Evolutionary conservation across 2,888 invertebrate species (phyloP).

Genomic region (Kuschelorhynchus macadamiae): DNA sequence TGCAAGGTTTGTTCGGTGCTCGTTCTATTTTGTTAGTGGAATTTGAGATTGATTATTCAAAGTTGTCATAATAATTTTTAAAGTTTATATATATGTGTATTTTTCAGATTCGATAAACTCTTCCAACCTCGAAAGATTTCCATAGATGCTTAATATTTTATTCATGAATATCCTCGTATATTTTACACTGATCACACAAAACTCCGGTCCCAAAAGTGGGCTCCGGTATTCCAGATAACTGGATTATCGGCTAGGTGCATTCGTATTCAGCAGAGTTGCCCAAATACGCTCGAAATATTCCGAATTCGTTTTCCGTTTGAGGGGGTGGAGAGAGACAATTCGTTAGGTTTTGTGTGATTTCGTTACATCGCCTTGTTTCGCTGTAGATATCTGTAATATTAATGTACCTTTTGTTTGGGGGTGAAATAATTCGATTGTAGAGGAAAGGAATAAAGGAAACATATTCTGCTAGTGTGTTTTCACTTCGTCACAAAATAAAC

Average conservation of each 20-base stretch:
- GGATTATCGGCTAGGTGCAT: slow-evolving; percentile 35
- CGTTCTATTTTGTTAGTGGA: too few relatives aligned
- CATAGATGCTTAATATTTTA: slow-evolving; percentile 14
- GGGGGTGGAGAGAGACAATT: slow-evolving; percentile 4
- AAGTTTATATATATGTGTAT: too few relatives aligned
- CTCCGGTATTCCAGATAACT: slow-evolving; percentile 43
- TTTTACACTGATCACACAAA: slow-evolving; percentile 44
- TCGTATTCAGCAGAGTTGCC: slow-evolving; percentile 37
- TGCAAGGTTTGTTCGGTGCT: too few relatives aligned
- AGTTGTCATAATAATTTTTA: too few relatives aligned
- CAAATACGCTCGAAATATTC: slow-evolving; percentile 43
- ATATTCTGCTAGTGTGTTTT: slow-evolving; percentile 1
- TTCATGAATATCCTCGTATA: slow-evolving; percentile 41
- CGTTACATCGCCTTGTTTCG: slow-evolving; percentile 29
- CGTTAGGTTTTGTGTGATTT: slow-evolving; percentile 35
- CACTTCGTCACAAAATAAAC: too few relatives aligned
- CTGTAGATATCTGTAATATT: slow-evolving; percentile 38
- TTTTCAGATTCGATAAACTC: neutral
- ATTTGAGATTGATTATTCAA: too few relatives aligned
- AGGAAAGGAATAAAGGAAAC: neutral
- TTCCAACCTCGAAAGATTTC: neutral
- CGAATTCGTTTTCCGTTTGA: slow-evolving; percentile 33
- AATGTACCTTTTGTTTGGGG: slow-evolving; percentile 29
- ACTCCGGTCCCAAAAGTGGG: slow-evolving; percentile 40
- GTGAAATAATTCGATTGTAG: slow-evolving; percentile 13